Base-by-base conservation (phyloP, 30 jellyfish, hydroid and myxozoan species). In the Hydractinia symbiolongicarpus region DNA sequence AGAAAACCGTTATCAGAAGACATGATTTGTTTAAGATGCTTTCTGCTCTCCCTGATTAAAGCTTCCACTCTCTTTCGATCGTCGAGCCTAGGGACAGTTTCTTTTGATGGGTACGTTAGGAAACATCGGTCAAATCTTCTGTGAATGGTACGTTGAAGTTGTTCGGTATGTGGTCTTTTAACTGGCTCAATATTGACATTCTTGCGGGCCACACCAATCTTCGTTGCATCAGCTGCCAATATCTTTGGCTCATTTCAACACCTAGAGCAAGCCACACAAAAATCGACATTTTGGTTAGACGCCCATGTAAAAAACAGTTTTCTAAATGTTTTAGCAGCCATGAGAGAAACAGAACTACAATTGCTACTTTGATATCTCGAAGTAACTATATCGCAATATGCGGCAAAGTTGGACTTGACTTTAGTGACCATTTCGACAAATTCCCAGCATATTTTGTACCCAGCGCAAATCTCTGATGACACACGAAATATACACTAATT, bases 111-210 rank as follows among this genome's bases (percentile, higher is more conserved):
- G 5, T 40, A 62, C 30, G 73, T 62, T 62, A 62, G 16, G 9
- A 62, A 62, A 50, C 73, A 62, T 50, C 73, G 73, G 30, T 62
- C 73, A 62, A 62, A 50, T 62, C 73, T 40, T 50, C 73, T 40
- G 5, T 40, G 5, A 5, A 50, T 62, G 16, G 30, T 62, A 5
- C 30, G 50, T 62, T 62, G 50, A 62, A 62, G 7, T 15, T 5
- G 5, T 9, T 9, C 73, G 30, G 9, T 50, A n/a, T n/a, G n/a
- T 62, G 73, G 50, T 15, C 73, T 40, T 5, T 62, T 50, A 62
- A 62, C 73, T 6, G 8, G 73, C 50, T 62, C 73, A 62, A 62
- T 62, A 5, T 62, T 62, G 73, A 62, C 30, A 7, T 15, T 5
- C 5, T 40, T 62, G 7, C 5, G 5, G 16, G 50, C 30, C 50